These are phyloP conservation scores for Tinea pellionella DNA, from an alignment of 2,888 invertebrate genomes.

Conservation along the genomic window DNA sequence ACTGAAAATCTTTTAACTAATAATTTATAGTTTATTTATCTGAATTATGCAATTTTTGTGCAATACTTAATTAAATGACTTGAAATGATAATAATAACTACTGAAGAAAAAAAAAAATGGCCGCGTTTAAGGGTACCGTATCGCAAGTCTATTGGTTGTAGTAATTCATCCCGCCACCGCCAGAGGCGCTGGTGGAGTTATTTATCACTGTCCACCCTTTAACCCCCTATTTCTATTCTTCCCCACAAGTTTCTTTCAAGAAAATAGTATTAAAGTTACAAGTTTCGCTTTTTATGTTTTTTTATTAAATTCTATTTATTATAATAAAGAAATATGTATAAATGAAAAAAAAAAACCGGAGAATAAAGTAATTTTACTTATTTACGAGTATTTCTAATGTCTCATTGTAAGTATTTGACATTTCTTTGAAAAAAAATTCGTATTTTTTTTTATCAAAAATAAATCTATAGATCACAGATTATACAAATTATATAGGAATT, in stretches of 20 bases:
- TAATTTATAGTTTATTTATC: no score
- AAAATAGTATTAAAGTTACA: slow-evolving; percentile 14
- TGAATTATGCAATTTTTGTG: no score
- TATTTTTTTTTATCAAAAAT: not conserved
- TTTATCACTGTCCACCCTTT: slow-evolving; percentile 57
- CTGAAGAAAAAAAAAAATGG: slow-evolving; percentile 61
- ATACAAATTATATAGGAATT: not conserved
- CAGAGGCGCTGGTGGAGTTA: slow-evolving; percentile 50
- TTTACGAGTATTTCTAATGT: no score
- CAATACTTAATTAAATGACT: slow-evolving; percentile 11
- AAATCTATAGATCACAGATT: not conserved
- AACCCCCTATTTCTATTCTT: slow-evolving; percentile 22
- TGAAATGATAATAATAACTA: slow-evolving; percentile 16
- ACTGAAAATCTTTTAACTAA: no score
- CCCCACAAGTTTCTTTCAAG: slow-evolving; percentile 7
- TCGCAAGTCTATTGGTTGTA: slow-evolving; percentile 60
- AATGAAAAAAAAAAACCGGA: no score
- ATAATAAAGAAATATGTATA: not conserved
- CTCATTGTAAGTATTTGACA: no score
- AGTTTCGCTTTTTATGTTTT: not conserved
- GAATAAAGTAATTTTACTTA: no score
- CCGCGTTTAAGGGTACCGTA: slow-evolving; percentile 32
- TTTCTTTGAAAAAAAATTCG: no score
- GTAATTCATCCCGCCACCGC: slow-evolving; percentile 59
- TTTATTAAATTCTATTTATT: not conserved